Base-by-base conservation (phyloP, 1,140 invertebrate genomes). In the Procambarus clarkii region DNA sequence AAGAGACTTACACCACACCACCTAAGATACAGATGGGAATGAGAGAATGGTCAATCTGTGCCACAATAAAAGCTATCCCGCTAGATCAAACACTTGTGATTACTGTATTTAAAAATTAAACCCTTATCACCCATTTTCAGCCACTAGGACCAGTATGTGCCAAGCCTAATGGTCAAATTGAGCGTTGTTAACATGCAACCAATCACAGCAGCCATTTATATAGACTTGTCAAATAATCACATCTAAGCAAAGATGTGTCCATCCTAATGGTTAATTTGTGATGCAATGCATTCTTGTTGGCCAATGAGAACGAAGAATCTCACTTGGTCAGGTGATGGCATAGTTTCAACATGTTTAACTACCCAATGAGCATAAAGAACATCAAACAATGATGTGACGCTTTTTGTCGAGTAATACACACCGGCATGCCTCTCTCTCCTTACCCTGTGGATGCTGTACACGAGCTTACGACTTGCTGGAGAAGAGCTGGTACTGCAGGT, bases 391-490 rank as follows among this genome's bases (percentile, higher is more conserved):
- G 60, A 64, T 21, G 60, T 64, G 60, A 64, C 7, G 60, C 60
- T 4, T 64, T 4, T 13, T 1, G 60, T 54, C 48, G 48, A 24
- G 18, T 13, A 58, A 54, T 54, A 54, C 4, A 54, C 50, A 54
- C 2, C 4, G 5, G 50, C 50, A 54, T 54, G 8, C 79, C 24
- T 8, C n/a, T 18, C 48, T 58, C 24, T 8, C n/a, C 79, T 34
- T 24, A n/a, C 34, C 34, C 34, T 34, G 34, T 34, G 34, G 48
- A 48, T 54, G 13, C 58, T 58, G 21, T 24, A n/a, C 58, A 48
- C n/a, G 24, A 11, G 54, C 76, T 85, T 91, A 91, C 34, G 89
- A 91, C 45, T 91, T 91, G 77, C 88, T 90, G 54, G 88, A 90
- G 88, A 91, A 91, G 44, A 91, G 82, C 69, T 91, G 89, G 60